Evolutionary conservation across 2,888 invertebrate species (phyloP), one percentile per base, ranked within the genome.

Genomic region (Pachliopta kotzebuea): DNA sequence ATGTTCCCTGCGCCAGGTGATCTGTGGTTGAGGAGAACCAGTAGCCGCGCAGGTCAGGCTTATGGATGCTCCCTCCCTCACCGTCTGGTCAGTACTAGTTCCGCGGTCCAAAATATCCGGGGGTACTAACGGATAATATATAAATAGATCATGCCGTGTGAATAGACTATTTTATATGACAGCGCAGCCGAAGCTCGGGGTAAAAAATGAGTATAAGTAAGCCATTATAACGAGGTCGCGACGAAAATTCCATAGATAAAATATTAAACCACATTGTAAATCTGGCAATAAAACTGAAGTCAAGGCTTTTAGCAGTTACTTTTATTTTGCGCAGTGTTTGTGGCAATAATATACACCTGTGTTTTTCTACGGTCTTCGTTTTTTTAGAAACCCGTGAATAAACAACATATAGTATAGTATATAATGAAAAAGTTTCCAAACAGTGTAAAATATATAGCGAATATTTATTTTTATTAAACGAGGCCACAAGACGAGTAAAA

Each of bases 1-100:
- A 76, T 95, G 96, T 84, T 97, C 97, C 70, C 97, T 92, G 71
- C 96, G 92, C 98, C 98, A 98, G 69, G 94, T 95, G 83, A 98
- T 97, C 74, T 94, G 95, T 7, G 98, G 98, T 70, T 94, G 93
- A 3, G 98, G 98, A n/a, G 96, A 96, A 60, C 98, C 97, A 20
- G 95, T 96, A 23, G 97, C 98, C 42, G 96, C 96, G 81, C 98
- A 98, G 69, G 95, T 94, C 65, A 98, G 90, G 75, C 96, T 96
- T 67, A 97, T 95, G 71, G 97, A 96, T 60, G 95, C 95, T 20
- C 97, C 97, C 87, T 98, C 98, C 52, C 95, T 93, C 56, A 96
- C 96, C 42, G 96, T 96, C 94, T 96, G 96, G 83, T 97, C 97
- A 4, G 96, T 94, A 78, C 96, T 96, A 52, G 96, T 96, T 60